Base-by-base conservation (phyloP, 2,888 invertebrate genomes). In the Drosophila formosana region DNA sequence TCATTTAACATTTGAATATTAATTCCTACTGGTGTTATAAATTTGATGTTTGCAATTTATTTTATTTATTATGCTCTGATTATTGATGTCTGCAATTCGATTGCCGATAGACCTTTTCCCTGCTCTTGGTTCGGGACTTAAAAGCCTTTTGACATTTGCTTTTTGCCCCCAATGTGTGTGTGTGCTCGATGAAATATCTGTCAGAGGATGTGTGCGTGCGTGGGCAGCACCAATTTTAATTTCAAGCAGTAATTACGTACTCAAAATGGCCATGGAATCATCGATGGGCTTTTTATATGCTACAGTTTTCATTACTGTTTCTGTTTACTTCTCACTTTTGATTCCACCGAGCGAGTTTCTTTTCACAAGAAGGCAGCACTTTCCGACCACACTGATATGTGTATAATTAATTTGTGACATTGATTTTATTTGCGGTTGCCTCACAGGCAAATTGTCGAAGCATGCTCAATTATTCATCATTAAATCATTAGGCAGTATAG, bases 221-320 rank as follows among this genome's bases (percentile, higher is more conserved):
- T 57, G 55, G 66, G 50, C 51, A 13, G 55, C 53, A 71, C 65
- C 78, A 77, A 75, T 84, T 84, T 84, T 78, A 78, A 84, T 84
- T 87, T 75, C 64, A 67, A 69, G 64, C 60, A 60, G 65, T 75
- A 84, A 84, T 80, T 84, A 76, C 63, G 58, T 65, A 65, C 72
- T 77, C 71, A 64, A 87, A 82, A 82, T 78, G 75, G 74, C 72
- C 71, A 55, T 68, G 56, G 55, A 67, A 41, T 60, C 69, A 45
- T 66, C 68, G 57, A 53, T 70, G 62, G 51, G 45, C 34, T 13
- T n/a, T 58, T 58, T 23, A 18, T 41, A 7, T 28, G 28, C 18
- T 6, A 26, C 18, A 8, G 13, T 37, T 57, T 66, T 68, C 32
- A 50, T 51, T 70, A 73, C 25, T 49, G 47, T 51, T 70, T 77